phyloP scores from a whole-genome alignment of 2,113 vertebrate species.

The Todiramphus saurophagus region DNA sequence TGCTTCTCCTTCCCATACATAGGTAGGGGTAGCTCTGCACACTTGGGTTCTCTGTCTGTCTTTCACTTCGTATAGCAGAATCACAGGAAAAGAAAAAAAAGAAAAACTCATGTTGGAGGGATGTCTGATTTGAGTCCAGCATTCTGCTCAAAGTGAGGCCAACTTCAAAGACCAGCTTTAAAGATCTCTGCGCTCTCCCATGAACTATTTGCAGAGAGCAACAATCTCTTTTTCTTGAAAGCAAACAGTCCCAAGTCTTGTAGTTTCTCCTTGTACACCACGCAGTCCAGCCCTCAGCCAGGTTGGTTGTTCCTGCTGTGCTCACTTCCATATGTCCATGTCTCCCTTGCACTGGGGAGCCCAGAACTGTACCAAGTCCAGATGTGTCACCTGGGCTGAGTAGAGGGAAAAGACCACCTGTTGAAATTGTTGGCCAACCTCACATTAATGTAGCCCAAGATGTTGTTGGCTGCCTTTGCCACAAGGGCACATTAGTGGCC shows the following conservation, averaged over 20 bases:
- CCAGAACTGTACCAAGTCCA: not conserved
- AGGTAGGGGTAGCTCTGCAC: not conserved
- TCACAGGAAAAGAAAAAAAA: not conserved
- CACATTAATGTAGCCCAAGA: not conserved
- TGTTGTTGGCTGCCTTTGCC: not conserved
- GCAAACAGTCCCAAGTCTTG: not conserved
- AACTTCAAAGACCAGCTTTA: not conserved
- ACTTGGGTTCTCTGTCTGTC: not conserved
- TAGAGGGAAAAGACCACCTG: not conserved
- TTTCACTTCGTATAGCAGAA: not conserved
- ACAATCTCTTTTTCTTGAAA: not conserved
- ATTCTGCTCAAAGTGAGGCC: not conserved
- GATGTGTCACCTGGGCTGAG: not conserved
- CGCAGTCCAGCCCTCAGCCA: not conserved
- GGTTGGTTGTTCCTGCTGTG: not conserved
- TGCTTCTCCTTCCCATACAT: not conserved
- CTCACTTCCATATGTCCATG: not conserved
- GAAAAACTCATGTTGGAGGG: not conserved
- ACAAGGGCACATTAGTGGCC: not conserved
- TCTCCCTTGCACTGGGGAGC: not conserved
- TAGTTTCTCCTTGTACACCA: accelerated
- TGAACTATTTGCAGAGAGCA: not conserved
- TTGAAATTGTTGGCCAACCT: not conserved
- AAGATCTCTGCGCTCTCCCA: not conserved
- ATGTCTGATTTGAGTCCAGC: not conserved